These are phyloP conservation scores for Sebastiscus tertius DNA, from an alignment of 2,797 vertebrate species.

Conservation along the genomic window DNA sequence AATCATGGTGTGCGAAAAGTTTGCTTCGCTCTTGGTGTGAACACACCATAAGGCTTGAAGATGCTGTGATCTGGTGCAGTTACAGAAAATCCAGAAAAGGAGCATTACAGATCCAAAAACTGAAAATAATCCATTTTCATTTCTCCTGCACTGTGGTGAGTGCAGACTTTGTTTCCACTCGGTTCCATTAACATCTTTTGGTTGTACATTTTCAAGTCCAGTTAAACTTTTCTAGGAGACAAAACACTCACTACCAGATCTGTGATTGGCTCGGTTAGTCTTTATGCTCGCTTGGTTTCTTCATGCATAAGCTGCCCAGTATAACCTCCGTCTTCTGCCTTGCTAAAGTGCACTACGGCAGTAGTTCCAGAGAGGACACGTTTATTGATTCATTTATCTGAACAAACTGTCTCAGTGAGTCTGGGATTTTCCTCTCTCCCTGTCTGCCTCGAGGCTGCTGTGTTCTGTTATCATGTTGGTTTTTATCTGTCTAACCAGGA, in stretches of 20 bases:
- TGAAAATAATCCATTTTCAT: not conserved
- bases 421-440: not conserved
- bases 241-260: not conserved
- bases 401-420: not conserved
- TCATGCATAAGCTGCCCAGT: too few species aligned
- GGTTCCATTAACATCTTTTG: not conserved
- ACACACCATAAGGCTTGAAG: not conserved
- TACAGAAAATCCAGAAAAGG: not conserved
- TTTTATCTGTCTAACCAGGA: slow-evolving; percentile 14
- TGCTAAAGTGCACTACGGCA: not conserved
- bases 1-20: too few species aligned
- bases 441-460: slow-evolving; percentile 29
- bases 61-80: not conserved
- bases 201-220: not conserved
- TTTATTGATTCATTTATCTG: slow-evolving; percentile 1
- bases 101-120: not conserved
- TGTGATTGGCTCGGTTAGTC: not conserved
- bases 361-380: not conserved
- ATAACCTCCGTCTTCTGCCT: not conserved
- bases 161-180: not conserved
- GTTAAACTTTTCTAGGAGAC: not conserved
- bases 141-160: not conserved
- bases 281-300: not conserved
- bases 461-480: slow-evolving; percentile 30
- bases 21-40: too few species aligned